Base-by-base conservation (phyloP, 2,888 invertebrate species). In the Anthoptus insignis region DNA sequence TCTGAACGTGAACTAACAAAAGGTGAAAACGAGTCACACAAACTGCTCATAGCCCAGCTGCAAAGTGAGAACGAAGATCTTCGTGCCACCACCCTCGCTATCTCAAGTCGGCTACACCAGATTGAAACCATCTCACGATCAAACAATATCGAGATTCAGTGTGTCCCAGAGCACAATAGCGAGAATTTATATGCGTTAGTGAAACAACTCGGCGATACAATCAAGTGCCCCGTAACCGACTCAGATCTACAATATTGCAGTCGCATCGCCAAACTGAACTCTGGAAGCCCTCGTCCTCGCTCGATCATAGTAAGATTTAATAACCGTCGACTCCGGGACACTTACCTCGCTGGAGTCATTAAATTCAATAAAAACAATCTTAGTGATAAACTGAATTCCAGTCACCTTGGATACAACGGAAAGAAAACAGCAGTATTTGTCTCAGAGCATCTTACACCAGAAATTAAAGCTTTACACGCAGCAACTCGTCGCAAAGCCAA, bases 181-280 rank as follows among this genome's bases (percentile, higher is more conserved):
- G 54, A 39, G 39, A 54, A 54, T 54, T 7, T 24, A 2, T 54
- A 54, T 14, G 24, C 9, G 4, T 14, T 22, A 54, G 54, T 54
- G 14, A 21, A 54, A 39, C 54, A 37, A 14, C 54, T 54, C n/a
- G n/a, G n/a, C n/a, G n/a, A n/a, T n/a, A n/a, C n/a, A n/a, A n/a
- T n/a, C n/a, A n/a, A n/a, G n/a, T 54, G 54, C 9, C 54, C 54
- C 4, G 37, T 54, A 5, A n/a, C 21, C 13, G 54, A 54, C 19
- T 22, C 37, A 4, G 54, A 54, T 16, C 1, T 54, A 22, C 37
- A 34, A 34, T 34, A 34, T 4, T 34, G 34, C n/a, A 34, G 34
- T 34, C 13, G 34, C 4, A 34, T 34, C 13, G 47, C 47, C 0
- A 47, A 47, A 47, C 3, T 47, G 1, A 47, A 47, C 24, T 47